phyloP scores from a whole-genome alignment of 2,113 vertebrate genomes.

The Cebidichthys violaceus region DNA sequence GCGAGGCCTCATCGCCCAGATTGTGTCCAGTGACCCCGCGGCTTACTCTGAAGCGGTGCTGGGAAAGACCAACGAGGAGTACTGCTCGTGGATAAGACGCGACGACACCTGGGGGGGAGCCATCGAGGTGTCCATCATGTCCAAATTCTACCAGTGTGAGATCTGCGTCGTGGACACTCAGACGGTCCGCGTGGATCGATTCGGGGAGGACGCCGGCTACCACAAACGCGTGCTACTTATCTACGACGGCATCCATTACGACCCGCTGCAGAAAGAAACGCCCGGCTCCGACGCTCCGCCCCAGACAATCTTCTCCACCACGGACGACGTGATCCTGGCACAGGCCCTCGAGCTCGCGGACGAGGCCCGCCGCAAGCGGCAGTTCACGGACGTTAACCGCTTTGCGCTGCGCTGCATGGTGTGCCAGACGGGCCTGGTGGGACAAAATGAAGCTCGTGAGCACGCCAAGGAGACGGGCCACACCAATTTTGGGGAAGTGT shows the following conservation, averaged over 20 bases:
- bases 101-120: conserved; percentile 98
- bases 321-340: conserved; percentile 92
- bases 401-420: conserved; percentile 96
- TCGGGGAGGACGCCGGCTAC: conserved; percentile 96
- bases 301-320: conserved; percentile 93
- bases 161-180: conserved; percentile 99
- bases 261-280: conserved; percentile 89
- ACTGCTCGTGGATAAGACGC: conserved; percentile 93
- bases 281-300: conserved; percentile 87
- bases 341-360: conserved; percentile 96
- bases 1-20: conserved; percentile 93
- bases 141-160: conserved; percentile 97
- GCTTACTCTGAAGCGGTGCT: conserved; percentile 93
- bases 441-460: conserved; percentile 94
- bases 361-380: conserved; percentile 92
- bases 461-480: conserved; percentile 98
- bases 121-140: conserved; percentile 96
- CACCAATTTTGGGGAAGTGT: conserved; percentile 97
- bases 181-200: conserved; percentile 94
- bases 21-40: conserved; percentile 91
- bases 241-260: conserved; percentile 98
- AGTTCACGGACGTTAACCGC: conserved; percentile 95
- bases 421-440: conserved; percentile 95
- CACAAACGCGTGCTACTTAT: conserved; percentile 92
- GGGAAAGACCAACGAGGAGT: conserved; percentile 94